Base-by-base conservation (phyloP, 2,888 invertebrate species). In the Clanis bilineata region DNA sequence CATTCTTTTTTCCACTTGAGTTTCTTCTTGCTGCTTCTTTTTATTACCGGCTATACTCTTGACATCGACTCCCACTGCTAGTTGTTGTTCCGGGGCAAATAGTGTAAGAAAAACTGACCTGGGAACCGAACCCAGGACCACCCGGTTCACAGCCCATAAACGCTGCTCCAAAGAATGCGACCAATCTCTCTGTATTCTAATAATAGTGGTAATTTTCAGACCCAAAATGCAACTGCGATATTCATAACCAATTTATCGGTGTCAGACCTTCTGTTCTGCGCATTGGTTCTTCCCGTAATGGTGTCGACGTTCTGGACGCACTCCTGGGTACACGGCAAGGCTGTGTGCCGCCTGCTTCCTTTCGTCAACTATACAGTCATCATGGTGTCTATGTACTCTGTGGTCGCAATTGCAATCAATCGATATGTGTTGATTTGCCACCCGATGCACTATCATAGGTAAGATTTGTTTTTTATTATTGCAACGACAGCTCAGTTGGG, bases 231-330 rank as follows among this genome's bases (percentile, higher is more conserved):
- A 23, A 66, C 68, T 15, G 66, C 64, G 21, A 57, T 66, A 15
- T 68, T 68, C 25, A 68, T 68, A 45, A 66, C 66, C 21, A 63
- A 66, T 47, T 28, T 66, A 9, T 62, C 66, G 0, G 45, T 64
- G 0, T 47, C 62, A 3, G 68, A 68, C 43, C 58, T 66, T 0
- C 56, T 68, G 15, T 66, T 56, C 59, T 43, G 62, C 10, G 38
- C 18, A 18, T 43, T 55, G 12, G 39, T 62, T n/a, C 15, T 66
- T 7, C 68, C 68, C 1, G 43, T 64, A 28, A 41, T 59, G 1
- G 43, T 58, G 9, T 9, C 39, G 3, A 23, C 60, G 41, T 63
- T 61, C 56, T 57, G 61, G 38, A 60, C 59, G 0, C 21, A 43
- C 5, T 59, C 60, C 25, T 68, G 66, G 68, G 32, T 54, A 7